Evolutionary conservation across 2,113 vertebrate species (phyloP), one percentile per base, ranked within the genome.

Genomic region (Eretmochelys imbricata): DNA sequence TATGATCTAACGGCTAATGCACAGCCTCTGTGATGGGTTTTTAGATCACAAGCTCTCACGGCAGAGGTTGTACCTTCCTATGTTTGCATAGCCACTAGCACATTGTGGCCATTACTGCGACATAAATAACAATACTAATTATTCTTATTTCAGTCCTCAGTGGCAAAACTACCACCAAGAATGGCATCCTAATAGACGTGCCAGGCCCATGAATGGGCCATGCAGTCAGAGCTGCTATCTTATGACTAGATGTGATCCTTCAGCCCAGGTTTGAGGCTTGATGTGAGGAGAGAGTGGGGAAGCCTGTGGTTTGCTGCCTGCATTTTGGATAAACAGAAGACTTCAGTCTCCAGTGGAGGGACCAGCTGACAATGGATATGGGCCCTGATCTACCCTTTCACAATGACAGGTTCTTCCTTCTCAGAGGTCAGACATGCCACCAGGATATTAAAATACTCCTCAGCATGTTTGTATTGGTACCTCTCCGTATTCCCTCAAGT

Each of bases 1-100:
- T 92, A 84, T 96, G 91, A 38, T 69, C 57, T 89, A 91, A 87
- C 90, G 95, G 85, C 96, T 97, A 96, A 96, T 97, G 82, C 93
- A 96, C 95, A 88, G 93, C 95, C 95, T 95, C 78, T 91, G 95
- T 95, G 95, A 97, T 89, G 89, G 96, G 94, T 80, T 94, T 96
- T 96, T 97, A 97, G 96, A 96, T 94, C 96, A 91, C 42, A 86
- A 96, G 95, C 91, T 96, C 94, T 96, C 96, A 93, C 54, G 87
- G 83, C 55, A 89, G 85, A 81, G 10, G 27, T 42, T 78, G 75
- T 65, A 49, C 91, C 89, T 87, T 80, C 22, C 78, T 54, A 22
- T 22, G 53, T 54, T 54, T 22, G 35, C 31, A 83, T 87, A 91
- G 27, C 13, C 69, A 51, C 51, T 53, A 53, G 51, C 16, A 19